Evolutionary conservation across 2,113 vertebrate species (phyloP).

Genomic region (Smithornis capensis): DNA sequence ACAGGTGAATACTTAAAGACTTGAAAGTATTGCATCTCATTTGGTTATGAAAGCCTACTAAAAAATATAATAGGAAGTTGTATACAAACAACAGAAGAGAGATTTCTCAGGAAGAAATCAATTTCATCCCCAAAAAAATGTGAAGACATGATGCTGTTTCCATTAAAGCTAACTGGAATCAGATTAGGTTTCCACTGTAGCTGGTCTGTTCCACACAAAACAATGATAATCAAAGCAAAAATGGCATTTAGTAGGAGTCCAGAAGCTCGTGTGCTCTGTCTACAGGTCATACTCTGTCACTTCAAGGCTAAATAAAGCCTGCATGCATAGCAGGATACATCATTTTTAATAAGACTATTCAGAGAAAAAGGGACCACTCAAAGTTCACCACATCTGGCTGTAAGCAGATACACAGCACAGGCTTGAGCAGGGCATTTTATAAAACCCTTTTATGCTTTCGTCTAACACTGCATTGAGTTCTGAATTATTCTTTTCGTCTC

Average conservation of each 20-base stretch:
- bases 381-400: background rate
- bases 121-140: background rate
- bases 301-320: background rate
- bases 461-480: conserved; percentile 41
- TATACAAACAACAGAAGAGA: background rate
- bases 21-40: background rate
- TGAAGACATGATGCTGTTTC: background rate
- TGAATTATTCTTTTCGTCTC: conserved; percentile 71
- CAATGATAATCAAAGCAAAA: conserved; percentile 14
- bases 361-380: background rate
- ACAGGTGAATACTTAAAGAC: background rate
- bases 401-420: background rate
- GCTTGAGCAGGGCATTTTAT: background rate
- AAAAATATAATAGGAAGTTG: background rate
- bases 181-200: conserved; percentile 1
- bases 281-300: conserved; percentile 21
- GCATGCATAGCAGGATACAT: background rate
- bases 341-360: background rate
- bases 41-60: background rate
- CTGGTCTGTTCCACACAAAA: background rate
- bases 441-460: background rate
- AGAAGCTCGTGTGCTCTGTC: conserved; percentile 27
- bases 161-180: background rate
- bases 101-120: background rate
- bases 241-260: conserved; percentile 1